Percentiles rank a stretch among this genome's conserved stretches.
Conservation (phyloP, 1,140 invertebrate species). For the Calliopsis andreniformis region DNA sequence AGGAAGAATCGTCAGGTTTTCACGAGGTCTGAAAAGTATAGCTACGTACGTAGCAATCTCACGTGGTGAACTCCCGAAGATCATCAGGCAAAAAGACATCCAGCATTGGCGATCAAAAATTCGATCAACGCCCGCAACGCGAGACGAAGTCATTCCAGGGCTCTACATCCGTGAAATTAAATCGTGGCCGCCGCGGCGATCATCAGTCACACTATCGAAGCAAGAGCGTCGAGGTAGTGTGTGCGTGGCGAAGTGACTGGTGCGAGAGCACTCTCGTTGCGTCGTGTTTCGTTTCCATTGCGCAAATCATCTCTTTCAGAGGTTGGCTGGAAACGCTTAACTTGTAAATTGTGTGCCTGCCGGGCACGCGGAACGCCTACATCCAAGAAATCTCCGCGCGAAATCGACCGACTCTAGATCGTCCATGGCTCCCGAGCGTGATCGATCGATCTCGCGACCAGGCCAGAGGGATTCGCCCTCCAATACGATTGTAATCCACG, state of each 20-base stretch:
- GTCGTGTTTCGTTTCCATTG: conserved; percentile 65
- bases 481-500: conserved; percentile 39
- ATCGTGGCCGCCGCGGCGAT: conserved; percentile 57
- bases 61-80: too few relatives aligned
- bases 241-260: conserved; percentile 37
- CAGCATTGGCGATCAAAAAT: conserved; percentile 54
- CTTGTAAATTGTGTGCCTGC: conserved; percentile 66
- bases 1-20: too few relatives aligned
- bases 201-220: conserved; percentile 61
- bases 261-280: conserved; percentile 23
- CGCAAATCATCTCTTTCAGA: conserved; percentile 65
- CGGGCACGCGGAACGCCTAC: conserved; percentile 52
- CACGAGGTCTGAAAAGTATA: too few relatives aligned
- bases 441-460: conserved; percentile 32
- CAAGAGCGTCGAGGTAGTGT: conserved; percentile 26
- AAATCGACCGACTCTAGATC: conserved; percentile 52
- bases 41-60: too few relatives aligned
- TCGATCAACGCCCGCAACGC: conserved; percentile 39
- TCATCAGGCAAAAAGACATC: too few relatives aligned
- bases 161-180: conserved; percentile 68
- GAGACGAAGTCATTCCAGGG: conserved; percentile 47
- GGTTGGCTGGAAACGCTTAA: conserved; percentile 52
- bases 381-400: conserved; percentile 35
- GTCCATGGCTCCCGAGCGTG: conserved; percentile 10
- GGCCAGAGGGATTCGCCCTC: conserved; percentile 27